Conservation (phyloP, 2,113 vertebrate genomes). For the Eudyptes chrysolophus region DNA sequence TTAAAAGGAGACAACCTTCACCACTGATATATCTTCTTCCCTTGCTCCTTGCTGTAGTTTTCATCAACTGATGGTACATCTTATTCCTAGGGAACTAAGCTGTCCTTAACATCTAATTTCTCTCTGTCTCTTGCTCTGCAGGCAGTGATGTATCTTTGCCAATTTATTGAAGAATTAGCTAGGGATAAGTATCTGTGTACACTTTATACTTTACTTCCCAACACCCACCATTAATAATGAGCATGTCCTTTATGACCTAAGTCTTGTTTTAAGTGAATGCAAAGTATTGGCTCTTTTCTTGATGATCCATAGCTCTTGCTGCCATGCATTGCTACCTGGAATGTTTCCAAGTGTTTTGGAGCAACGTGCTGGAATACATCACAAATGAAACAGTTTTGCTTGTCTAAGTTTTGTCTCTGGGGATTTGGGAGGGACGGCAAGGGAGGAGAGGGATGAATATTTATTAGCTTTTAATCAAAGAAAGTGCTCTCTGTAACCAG, state of each 20-base stretch:
- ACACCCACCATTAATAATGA: slow-evolving; percentile 41
- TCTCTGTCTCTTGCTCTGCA: slow-evolving; percentile 50
- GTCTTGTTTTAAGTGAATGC: slow-evolving; percentile 33
- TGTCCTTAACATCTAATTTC: slow-evolving; percentile 12
- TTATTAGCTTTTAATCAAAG: slow-evolving; percentile 68
- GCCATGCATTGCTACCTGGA: neutral
- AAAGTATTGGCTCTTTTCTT: neutral
- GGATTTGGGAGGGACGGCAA: slow-evolving; percentile 22
- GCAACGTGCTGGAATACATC: neutral
- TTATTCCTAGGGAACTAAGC: slow-evolving; percentile 45
- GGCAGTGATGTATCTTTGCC: slow-evolving; percentile 44
- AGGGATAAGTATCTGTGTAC: slow-evolving; percentile 53
- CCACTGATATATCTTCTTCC: slow-evolving; percentile 15
- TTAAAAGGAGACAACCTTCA: slow-evolving; percentile 37
- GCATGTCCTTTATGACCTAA: slow-evolving; percentile 29
- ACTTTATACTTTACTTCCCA: slow-evolving; percentile 21
- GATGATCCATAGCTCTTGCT: neutral
- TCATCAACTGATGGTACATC: slow-evolving; percentile 35
- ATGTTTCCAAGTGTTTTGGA: slow-evolving; percentile 42
- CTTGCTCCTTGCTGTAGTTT: neutral
- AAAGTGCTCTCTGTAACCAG: slow-evolving; percentile 49
- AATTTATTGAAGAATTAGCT: slow-evolving; percentile 44
- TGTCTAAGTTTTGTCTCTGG: slow-evolving; percentile 14
- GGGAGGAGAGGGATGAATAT: slow-evolving; percentile 61
- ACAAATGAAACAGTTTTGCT: slow-evolving; percentile 46